A percentile compares a stretch with the other conserved stretches of the same genome.
Conservation (phyloP, 1,140 invertebrate genomes). For the Tetragnatha versicolor region DNA sequence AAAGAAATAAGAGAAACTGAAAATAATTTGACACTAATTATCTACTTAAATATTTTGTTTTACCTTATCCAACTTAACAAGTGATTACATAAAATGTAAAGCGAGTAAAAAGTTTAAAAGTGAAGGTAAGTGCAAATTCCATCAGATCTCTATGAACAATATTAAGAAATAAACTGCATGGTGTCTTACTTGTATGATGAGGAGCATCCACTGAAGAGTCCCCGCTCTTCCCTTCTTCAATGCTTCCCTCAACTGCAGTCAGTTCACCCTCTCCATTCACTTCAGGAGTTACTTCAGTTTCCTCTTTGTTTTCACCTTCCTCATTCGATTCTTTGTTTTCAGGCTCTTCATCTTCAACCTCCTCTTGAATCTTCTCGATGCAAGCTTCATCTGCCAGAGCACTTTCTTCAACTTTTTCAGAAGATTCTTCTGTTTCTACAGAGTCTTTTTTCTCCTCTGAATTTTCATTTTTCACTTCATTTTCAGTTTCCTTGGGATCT, state of each 20-base stretch:
- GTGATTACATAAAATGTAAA: no score
- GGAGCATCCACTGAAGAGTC: background rate
- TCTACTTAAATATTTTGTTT: no score
- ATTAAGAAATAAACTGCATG: no score
- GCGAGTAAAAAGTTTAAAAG: no score
- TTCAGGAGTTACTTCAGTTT: slow-evolving; percentile 16
- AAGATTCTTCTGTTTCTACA: background rate
- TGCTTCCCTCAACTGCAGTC: slow-evolving; percentile 10
- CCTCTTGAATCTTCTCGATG: background rate
- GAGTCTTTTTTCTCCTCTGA: background rate
- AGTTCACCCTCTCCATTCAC: slow-evolving; percentile 8
- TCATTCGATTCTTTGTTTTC: background rate
- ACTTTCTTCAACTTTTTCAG: background rate
- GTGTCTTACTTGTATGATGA: slow-evolving; percentile 44
- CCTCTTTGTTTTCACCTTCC: slow-evolving; percentile 3
- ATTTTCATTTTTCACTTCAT: background rate
- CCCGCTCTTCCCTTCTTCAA: background rate
- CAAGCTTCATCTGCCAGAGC: background rate
- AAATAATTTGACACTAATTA: no score
- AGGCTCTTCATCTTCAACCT: background rate
- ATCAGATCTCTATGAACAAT: no score
- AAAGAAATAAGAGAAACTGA: no score
- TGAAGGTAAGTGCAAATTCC: no score
- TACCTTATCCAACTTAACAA: no score
- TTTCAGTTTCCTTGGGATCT: background rate